Base-by-base conservation (phyloP, 2,113 vertebrate species). In the Sylvicapra grimmia region DNA sequence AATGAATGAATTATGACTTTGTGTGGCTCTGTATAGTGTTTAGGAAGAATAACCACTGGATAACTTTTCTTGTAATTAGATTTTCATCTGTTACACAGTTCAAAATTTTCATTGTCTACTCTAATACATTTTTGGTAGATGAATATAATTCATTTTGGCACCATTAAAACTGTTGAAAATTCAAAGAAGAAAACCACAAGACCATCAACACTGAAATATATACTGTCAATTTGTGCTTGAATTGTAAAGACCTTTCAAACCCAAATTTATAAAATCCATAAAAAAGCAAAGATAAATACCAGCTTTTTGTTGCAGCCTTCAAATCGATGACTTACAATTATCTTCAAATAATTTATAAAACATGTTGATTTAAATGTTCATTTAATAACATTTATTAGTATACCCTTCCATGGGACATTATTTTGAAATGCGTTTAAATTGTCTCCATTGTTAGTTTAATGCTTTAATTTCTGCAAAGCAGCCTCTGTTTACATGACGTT, bases 401-500 rank as follows among this genome's bases (percentile, higher is more conserved):
- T 25, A 11, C 6, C 4, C 6, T 8, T n/a, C n/a, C 29, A 3
- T 19, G 40, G 8, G 47, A 6, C 6, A 31, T 4, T 36, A 86
- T 65, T 83, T 53, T 79, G 51, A 87, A 94, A 72, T 53, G 11
- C 5, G 2, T 47, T 56, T n/a, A 31, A 15, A 29, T 31, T 15
- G 13, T 49, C 47, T 49, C 72, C 18, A 6, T 19, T 11, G 16
- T 36, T 29, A 40, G 10, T 47, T 4, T 29, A 21, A n/a, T 15
- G 16, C 36, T 49, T 29, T 33, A 0, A 4, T 89, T 59, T 31
- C 91, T 27, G 33, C 31, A 6, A 2, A 6, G 27, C 47, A 36
- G 53, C 18, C 3, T 25, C 25, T 47, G 0, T 29, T 8, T n/a
- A 6, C 23, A 1, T 5, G 68, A 58, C 2, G 4, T 4, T 11